Evolutionary conservation across 2,888 invertebrate genomes (phyloP), one percentile per base, ranked within the genome.

Genomic region (Pardosa pseudoannulata): DNA sequence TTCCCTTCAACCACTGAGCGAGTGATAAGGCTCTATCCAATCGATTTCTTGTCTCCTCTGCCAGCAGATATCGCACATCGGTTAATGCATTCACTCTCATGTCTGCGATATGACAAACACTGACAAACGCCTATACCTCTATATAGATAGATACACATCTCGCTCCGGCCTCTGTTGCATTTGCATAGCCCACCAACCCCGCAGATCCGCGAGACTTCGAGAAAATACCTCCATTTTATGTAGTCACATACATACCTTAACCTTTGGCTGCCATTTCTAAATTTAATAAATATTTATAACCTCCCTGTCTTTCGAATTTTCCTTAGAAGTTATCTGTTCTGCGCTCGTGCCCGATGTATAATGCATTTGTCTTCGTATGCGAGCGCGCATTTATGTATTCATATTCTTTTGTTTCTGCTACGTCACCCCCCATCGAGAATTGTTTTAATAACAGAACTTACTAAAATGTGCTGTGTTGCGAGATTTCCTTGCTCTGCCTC

Each of bases 231-330:
- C 23, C 65, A 73, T 80, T 80, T 80, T 80, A 73, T 73, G 72
- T 73, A 65, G 79, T 67, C 73, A 65, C 46, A 65, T 23, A 56
- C 56, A 56, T 23, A 23, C 56, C 56, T 23, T 56, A 56, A 56
- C 23, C 46, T 31, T 31, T 65, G n/a, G 27, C 83, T 68, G 67
- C 70, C 67, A 67, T 78, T 85, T 73, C 83, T 78, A 78, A 85
- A 85, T 85, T 85, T 85, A 78, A 85, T 85, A 85, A 85, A 85
- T 85, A 85, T 85, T 85, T 85, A 85, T 85, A 85, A 78, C 78
- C 39, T n/a, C 39, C 72, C 78, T 81, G 70, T 74, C 73, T 79
- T 79, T 50, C 56, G 62, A 62, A 62, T 27, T 62, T 62, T 23
- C 23, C 68, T 39, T 23, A 2, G n/a, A 65, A 65, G 13, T 64